Evolutionary conservation across 30 jellyfish, hydroid and myxozoan species (phyloP), one percentile per base, ranked within the genome.

Genomic region (Nemopilema nomurai): DNA sequence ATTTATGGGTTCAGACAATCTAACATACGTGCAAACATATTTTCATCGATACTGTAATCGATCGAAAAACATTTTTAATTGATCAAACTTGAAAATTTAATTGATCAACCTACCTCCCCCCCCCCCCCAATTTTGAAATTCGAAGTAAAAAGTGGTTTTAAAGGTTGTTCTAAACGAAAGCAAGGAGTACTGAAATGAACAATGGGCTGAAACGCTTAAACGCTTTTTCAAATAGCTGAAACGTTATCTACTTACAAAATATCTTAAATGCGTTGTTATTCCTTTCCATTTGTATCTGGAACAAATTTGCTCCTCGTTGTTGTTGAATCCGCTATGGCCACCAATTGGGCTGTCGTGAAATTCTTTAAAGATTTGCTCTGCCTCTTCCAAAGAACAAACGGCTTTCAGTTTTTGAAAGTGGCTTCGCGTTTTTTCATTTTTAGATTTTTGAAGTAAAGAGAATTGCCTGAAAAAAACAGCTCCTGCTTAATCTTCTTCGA

Each of bases 271-370:
- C 50, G 33, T n/a, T 25, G 89, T 62, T 28, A 79, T 62, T 25
- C 79, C 79, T 81, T 33, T 49, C 82, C 82, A 66, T 66, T 22
- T 41, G 51, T 49, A 81, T 29, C 82, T 67, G 41, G n/a, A 7
- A 51, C 83, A 81, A 22, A 49, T 67, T 24, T 67, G 74, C 25
- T 29, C 62, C 75, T 68, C 74, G 22, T 62, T 67, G 50, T 41
- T 67, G 49, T 67, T 66, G 3, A 25, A 67, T n/a, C 82, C 90
- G 69, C 50, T 28, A 24, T 81, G 82, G 32, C 82, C 90, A 18
- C 90, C 82, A 18, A 79, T 79, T 7, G 71, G 49, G 67, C 89
- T 81, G 74, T 81, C 83, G 30, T 66, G 82, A 69, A 81, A 81
- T 68, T 68, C 24, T 22, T 23, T 24, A 26, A 77, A 77, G 64